Evolutionary conservation across 2,797 vertebrate species (phyloP), one percentile per base, ranked within the genome.

Genomic region (Mus minutoides): DNA sequence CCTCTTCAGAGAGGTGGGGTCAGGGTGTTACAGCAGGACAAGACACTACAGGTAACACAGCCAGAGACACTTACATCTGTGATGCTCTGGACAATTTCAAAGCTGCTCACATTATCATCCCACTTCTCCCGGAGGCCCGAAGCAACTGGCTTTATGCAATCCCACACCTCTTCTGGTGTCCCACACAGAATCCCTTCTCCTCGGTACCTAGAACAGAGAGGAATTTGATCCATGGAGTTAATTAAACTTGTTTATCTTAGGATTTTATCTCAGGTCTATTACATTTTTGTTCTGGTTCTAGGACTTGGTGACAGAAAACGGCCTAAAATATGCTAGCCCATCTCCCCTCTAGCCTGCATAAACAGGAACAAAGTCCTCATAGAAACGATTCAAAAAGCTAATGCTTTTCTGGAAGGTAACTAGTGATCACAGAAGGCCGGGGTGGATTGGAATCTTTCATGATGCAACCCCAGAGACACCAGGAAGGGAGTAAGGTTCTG

Each of bases 41-140:
- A 60, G 34, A 56, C 37, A n/a, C n/a, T 40, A 13, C 10, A 3
- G 54, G 19, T 12, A 19, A 34, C 8, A 3, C 0, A 10, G 5
- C 1, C 9, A 17, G 52, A 19, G n/a, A 49, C 77, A 98, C 99
- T 98, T 95, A 99, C 99, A 83, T 99, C 98, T 1, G 97, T 98
- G 92, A 99, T 88, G 91, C 97, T 97, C 93, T 99, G 99, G 84
- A 99, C 52, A 6, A 99, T 98, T 97, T 99, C 99, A 64, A 99
- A 99, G 88, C 97, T 98, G 77, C 99, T 99, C 82, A 99, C 99
- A 6, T 99, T 99, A 90, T 98, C 98, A 97, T 99, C 99, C 99
- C 99, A 99, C 93, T 99, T 99, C 60, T 99, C 99, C 69, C 99
- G 96, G 4, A 98, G 98, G 19, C 99, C 99, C 1, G 98, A 99